A percentile compares a stretch with the other conserved stretches of the same genome.
phyloP scores from a whole-genome alignment of 2,113 vertebrate species.

The Oxygymnocypris stewartii region DNA sequence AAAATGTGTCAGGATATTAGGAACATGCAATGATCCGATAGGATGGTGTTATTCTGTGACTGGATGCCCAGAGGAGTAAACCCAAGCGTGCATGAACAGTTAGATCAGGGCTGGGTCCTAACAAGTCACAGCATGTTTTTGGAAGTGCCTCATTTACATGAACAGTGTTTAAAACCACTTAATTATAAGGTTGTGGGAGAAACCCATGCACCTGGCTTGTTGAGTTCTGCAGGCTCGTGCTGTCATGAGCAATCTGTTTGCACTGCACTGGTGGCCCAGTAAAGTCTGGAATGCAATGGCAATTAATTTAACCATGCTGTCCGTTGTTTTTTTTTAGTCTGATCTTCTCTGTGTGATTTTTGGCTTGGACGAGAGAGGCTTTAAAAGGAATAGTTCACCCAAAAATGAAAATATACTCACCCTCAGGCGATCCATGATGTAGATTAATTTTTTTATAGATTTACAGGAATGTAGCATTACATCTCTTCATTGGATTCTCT shows the following conservation, averaged over 20 bases:
- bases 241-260: constrained; percentile 25
- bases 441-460: background rate
- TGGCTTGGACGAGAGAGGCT: background rate
- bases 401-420: background rate
- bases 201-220: background rate
- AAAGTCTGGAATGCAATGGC: constrained; percentile 39
- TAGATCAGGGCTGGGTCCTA: constrained; percentile 12
- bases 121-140: constrained; percentile 15
- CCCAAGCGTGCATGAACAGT: constrained; percentile 24
- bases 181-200: background rate
- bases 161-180: background rate
- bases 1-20: background rate
- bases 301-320: constrained; percentile 33
- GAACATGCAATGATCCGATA: background rate
- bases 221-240: background rate
- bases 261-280: constrained; percentile 24
- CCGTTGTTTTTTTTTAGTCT: background rate
- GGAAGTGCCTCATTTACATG: background rate
- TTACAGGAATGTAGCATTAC: background rate
- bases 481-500: background rate
- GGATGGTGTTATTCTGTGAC: constrained; percentile 3
- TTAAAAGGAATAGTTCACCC: background rate
- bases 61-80: constrained; percentile 7
- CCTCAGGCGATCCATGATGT: background rate
- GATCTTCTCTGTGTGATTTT: constrained; percentile 19